Conservation (phyloP, 2,113 vertebrate genomes). For the Campylomormyrus numenius region DNA sequence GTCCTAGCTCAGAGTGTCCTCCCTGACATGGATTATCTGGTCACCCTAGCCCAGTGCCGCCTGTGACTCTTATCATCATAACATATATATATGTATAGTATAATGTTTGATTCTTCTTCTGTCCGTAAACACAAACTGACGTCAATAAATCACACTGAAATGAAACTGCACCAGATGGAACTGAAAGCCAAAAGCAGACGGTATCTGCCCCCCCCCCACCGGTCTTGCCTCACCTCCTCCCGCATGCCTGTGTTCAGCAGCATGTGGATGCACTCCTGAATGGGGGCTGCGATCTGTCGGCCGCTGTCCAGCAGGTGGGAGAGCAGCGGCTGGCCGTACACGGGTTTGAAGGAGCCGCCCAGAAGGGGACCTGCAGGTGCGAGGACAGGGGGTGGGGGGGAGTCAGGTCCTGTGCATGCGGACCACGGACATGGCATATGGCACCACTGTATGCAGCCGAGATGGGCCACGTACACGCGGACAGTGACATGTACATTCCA, state of each 20-base stretch:
- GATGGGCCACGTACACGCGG: not conserved
- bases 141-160: no score
- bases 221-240: conserved; percentile 71
- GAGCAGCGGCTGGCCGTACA: conserved; percentile 76
- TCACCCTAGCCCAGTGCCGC: no score
- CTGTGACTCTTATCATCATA: no score
- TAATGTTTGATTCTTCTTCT: no score
- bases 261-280: conserved; percentile 87
- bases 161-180: no score
- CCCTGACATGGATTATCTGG: no score
- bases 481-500: not conserved
- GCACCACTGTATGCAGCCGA: not conserved
- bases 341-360: conserved; percentile 47
- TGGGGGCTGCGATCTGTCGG: conserved; percentile 77
- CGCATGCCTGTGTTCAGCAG: conserved; percentile 75
- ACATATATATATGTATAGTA: no score
- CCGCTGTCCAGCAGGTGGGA: conserved; percentile 65
- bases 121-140: no score
- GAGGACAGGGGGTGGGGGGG: not conserved
- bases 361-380: conserved; percentile 30
- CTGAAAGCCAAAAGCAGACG: no score
- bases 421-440: not conserved
- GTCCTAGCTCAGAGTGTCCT: no score
- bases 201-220: not conserved
- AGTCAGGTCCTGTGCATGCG: not conserved